These are phyloP conservation scores for Chrysolina oricalcia DNA, from an alignment of 2,888 invertebrate genomes.

Conservation along the genomic window DNA sequence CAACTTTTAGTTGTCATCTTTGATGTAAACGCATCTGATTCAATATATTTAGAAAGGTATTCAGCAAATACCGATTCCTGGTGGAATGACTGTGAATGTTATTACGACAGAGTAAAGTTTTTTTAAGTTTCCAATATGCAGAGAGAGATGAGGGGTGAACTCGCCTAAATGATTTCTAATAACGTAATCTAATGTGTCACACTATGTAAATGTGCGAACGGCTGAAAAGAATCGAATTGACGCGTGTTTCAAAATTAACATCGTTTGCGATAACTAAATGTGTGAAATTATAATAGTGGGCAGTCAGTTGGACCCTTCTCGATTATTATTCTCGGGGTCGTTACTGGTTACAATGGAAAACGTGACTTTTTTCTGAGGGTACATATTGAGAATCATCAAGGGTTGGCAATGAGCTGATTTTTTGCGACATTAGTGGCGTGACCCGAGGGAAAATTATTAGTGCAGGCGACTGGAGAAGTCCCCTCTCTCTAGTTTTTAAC, in stretches of 20 bases:
- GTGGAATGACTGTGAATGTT: too few species aligned
- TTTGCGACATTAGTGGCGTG: slow-evolving; percentile 6
- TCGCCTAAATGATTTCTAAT: neutral
- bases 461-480: neutral
- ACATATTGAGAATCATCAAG: slow-evolving; percentile 37
- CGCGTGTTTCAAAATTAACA: slow-evolving; percentile 52
- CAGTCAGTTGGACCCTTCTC: slow-evolving; percentile 42
- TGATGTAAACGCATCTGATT: too few species aligned
- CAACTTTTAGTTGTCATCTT: too few species aligned
- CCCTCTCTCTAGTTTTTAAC: too few species aligned
- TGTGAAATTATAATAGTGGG: slow-evolving; percentile 45
- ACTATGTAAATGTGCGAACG: neutral
- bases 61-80: too few species aligned
- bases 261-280: slow-evolving; percentile 49
- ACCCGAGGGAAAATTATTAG: slow-evolving; percentile 2
- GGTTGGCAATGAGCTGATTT: slow-evolving; percentile 32
- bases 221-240: slow-evolving; percentile 12
- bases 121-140: too few species aligned
- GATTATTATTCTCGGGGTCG: slow-evolving; percentile 39
- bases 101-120: too few species aligned
- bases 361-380: slow-evolving; percentile 52
- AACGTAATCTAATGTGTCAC: neutral
- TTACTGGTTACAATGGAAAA: slow-evolving; percentile 40
- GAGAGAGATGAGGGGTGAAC: too few species aligned
- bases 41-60: too few species aligned